Evolutionary conservation across 1,140 invertebrate species (phyloP).

Genomic region (Yoshiicerus persimilis): DNA sequence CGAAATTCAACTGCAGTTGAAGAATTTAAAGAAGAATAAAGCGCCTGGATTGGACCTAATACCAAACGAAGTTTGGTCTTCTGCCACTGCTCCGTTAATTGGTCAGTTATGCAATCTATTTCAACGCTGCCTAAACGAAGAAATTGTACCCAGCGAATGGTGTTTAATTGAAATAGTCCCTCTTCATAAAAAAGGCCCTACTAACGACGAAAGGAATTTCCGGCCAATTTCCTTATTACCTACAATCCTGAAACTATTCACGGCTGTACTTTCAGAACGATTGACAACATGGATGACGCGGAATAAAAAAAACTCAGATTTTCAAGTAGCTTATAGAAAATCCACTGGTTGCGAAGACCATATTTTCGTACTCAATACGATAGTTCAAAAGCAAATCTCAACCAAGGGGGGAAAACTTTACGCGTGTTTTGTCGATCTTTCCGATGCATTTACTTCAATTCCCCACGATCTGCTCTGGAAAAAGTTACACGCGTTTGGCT

Average conservation of each 20-base stretch:
- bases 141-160: background rate
- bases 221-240: background rate
- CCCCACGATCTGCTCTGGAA: constrained; percentile 21
- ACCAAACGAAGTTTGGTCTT: background rate
- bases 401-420: constrained; percentile 13
- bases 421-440: constrained; percentile 28
- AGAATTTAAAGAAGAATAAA: background rate
- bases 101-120: background rate
- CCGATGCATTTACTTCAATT: constrained; percentile 31
- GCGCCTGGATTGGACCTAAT: background rate
- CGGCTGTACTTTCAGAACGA: background rate
- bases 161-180: background rate
- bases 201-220: background rate
- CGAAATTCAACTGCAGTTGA: background rate
- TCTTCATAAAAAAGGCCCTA: background rate
- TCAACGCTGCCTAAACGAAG: background rate
- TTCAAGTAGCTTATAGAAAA: constrained; percentile 49
- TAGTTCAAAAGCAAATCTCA: background rate
- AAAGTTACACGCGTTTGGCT: constrained; percentile 6
- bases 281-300: background rate
- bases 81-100: background rate
- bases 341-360: constrained; percentile 47
- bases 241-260: background rate
- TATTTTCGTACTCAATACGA: constrained; percentile 45
- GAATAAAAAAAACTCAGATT: constrained; percentile 42